Percentiles rank a stretch among this genome's conserved stretches.
Evolutionary conservation across 1,140 invertebrate genomes (phyloP).

Genomic region (Drosophila sturtevanti): DNA sequence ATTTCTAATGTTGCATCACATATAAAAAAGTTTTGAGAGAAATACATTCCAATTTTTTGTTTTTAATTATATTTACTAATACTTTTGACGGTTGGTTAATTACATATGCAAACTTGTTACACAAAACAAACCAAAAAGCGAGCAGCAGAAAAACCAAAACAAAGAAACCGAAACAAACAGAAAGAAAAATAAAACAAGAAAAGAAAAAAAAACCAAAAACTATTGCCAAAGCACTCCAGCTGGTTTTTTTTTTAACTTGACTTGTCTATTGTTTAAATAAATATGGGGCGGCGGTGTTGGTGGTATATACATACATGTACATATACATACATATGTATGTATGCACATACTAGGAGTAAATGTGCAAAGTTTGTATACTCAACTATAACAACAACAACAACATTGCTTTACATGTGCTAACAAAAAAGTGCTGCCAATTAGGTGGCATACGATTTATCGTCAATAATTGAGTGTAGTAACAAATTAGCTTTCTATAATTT

Average conservation of each 20-base stretch:
- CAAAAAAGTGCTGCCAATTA: constrained; percentile 3
- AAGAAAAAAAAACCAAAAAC: background rate
- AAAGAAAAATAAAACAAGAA: background rate
- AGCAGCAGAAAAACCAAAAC: constrained; percentile 28
- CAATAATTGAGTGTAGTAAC: constrained; percentile 1
- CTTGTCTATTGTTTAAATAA: constrained; percentile 3
- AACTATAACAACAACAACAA: background rate
- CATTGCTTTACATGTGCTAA: background rate
- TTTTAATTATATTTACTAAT: constrained; percentile 75
- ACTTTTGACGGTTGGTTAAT: constrained; percentile 65
- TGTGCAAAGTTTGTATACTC: constrained; percentile 3
- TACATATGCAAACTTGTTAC: constrained; percentile 79
- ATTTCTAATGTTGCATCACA: constrained; percentile 46
- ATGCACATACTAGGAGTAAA: background rate
- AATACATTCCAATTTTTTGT: constrained; percentile 48
- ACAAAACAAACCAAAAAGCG: constrained; percentile 47
- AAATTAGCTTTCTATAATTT: constrained; percentile 9
- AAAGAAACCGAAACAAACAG: constrained; percentile 44
- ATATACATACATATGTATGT: background rate
- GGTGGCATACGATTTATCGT: background rate
- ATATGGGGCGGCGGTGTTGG: background rate
- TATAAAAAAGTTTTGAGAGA: background rate
- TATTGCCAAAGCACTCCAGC: constrained; percentile 37
- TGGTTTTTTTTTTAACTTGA: constrained; percentile 29
- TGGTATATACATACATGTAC: background rate